Evolutionary conservation across 2,113 vertebrate species (phyloP).

Genomic region (Zapornia atra): DNA sequence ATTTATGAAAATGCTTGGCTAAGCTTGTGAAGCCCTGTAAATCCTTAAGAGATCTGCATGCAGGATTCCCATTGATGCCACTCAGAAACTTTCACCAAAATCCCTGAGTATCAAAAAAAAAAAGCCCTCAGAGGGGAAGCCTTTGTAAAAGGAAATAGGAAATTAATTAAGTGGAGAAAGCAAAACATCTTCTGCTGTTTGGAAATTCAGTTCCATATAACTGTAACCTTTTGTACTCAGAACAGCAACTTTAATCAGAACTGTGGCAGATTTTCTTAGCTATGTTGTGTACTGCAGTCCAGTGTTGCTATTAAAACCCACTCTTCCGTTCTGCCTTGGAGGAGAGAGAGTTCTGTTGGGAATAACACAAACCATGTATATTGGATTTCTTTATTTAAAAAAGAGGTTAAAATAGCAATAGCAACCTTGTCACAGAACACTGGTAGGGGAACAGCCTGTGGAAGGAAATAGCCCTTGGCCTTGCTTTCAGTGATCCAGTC

Average conservation of each 20-base stretch:
- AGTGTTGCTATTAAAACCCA: conserved; percentile 6
- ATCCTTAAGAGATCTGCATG: conserved; percentile 8
- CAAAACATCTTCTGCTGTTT: not conserved
- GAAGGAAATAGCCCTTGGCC: not conserved
- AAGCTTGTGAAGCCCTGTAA: not conserved
- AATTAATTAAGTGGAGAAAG: conserved; percentile 15
- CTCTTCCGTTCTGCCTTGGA: not conserved
- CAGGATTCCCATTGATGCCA: not conserved
- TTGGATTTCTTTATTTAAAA: not conserved
- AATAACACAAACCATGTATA: conserved; percentile 6
- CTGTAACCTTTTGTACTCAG: not conserved
- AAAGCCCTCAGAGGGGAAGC: not conserved
- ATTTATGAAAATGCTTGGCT: conserved; percentile 26
- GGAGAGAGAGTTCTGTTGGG: not conserved
- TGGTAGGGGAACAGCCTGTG: not conserved
- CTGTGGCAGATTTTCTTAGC: not conserved
- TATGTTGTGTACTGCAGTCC: not conserved
- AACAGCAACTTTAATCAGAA: conserved; percentile 28
- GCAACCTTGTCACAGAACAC: not conserved
- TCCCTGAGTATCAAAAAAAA: not conserved
- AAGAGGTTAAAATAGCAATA: conserved; percentile 29
- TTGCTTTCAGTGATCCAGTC: not conserved
- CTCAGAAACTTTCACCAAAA: not conserved
- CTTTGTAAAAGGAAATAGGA: not conserved
- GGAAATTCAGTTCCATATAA: not conserved